Evolutionary conservation across 2,113 vertebrate genomes (phyloP).

Genomic region (Alligator sinensis): DNA sequence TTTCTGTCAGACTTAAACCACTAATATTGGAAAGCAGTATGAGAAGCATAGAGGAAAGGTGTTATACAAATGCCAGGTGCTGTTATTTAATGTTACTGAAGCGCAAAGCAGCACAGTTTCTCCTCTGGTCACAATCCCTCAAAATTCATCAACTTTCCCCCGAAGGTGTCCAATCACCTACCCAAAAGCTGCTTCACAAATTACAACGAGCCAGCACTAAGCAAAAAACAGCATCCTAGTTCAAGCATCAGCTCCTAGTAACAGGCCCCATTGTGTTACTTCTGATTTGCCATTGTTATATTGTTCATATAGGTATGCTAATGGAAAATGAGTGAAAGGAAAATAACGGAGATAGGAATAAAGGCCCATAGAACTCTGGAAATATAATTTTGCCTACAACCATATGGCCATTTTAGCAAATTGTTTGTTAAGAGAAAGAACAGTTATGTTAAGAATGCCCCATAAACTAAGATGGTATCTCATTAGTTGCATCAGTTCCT

Average conservation of each 20-base stretch:
- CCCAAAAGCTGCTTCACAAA: neutral
- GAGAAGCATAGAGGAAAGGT: neutral
- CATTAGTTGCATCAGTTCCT: neutral
- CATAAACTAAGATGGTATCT: conserved; percentile 11
- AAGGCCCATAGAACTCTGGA: neutral
- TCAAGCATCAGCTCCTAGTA: neutral
- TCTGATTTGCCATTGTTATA: neutral
- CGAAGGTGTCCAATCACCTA: neutral
- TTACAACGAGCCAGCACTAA: neutral
- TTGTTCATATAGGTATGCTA: neutral
- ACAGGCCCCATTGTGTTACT: neutral
- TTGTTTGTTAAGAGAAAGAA: conserved; percentile 22
- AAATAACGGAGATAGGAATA: neutral
- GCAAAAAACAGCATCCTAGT: neutral
- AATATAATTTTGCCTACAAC: neutral
- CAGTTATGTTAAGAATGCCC: neutral
- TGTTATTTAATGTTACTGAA: neutral
- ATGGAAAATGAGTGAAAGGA: conserved; percentile 15
- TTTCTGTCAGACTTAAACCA: neutral
- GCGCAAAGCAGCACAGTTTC: no score
- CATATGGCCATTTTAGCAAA: neutral
- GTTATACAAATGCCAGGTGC: neutral
- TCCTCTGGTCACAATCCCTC: neutral
- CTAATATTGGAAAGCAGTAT: neutral
- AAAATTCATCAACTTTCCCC: neutral